Base-by-base conservation (phyloP, 2,797 vertebrate species). In the Cynopterus sphinx region DNA sequence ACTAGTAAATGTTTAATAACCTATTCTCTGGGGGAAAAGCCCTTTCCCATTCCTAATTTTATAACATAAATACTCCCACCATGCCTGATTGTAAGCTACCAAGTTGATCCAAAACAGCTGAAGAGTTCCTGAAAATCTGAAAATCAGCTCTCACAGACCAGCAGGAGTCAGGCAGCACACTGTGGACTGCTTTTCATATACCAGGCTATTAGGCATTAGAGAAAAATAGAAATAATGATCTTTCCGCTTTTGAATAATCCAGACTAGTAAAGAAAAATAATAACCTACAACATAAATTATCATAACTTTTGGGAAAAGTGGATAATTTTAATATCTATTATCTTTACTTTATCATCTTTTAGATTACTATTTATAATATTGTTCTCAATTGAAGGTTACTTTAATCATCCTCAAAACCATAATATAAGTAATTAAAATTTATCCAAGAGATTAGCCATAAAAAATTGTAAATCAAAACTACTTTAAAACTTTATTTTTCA, bases 391-490 rank as follows among this genome's bases (percentile, higher is more conserved):
- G 31, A 85, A 75, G 55, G 6, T 90, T 87, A 93, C 71, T 95
- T 87, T 78, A 68, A 94, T 75, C 31, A 15, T 6, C 57, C 15
- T 87, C 39, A 75, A 90, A 92, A 79, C 39, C 15, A 59, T 55
- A 86, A 73, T 26, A 84, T 61, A 61, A 21, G 43, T 87, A 81
- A 83, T 70, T 87, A 78, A 43, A 90, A 71, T 59, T 83, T 93
- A 3, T 31, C 19, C 33, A 74, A 61, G 74, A 88, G 15, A 31
- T 91, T 71, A 93, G 33, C 15, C 81, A 93, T 49, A 90, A 94
- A 82, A 81, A 87, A 49, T 3, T 53, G 1, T 51, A 68, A 90
- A 92, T 85, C 53, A 92, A 78, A 83, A 59, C 28, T 82, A 33
- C 22, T 75, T 92, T 19, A 36, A 94, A 88, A 24, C 0, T 7